These are phyloP conservation scores for Drosophila formosana DNA, from an alignment of 2,888 invertebrate species.

Conservation along the genomic window DNA sequence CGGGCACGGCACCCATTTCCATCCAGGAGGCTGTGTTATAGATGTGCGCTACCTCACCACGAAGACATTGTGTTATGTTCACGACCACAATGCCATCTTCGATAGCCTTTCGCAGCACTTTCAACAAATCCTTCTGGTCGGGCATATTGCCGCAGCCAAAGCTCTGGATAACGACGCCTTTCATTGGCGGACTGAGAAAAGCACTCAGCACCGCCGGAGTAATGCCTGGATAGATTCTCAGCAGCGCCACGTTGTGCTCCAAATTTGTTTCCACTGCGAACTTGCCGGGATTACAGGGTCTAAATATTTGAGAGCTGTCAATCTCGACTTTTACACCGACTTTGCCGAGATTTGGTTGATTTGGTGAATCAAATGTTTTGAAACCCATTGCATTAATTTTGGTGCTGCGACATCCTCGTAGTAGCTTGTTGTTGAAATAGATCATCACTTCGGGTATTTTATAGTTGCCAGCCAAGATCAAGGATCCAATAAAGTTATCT, in stretches of 20 bases:
- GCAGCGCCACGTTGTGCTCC: conserved; percentile 92
- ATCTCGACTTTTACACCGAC: conserved; percentile 91
- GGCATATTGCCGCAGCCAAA: conserved; percentile 98
- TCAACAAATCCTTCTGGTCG: conserved; percentile 91
- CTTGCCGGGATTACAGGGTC: conserved; percentile 87
- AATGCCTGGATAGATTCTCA: conserved; percentile 96
- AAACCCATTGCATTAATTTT: conserved; percentile 81
- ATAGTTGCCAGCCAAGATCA: conserved; percentile 94
- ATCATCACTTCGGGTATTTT: conserved; percentile 97
- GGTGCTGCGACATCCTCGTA: conserved; percentile 91
- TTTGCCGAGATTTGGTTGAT: conserved; percentile 91
- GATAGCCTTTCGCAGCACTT: conserved; percentile 89
- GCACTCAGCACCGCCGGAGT: conserved; percentile 90
- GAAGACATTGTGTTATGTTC: conserved; percentile 95
- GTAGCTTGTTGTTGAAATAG: conserved; percentile 94
- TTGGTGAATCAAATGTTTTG: conserved; percentile 88
- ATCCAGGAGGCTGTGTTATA: conserved; percentile 91
- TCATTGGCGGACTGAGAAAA: conserved; percentile 90
- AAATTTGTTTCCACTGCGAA: conserved; percentile 90
- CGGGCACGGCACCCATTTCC: conserved; percentile 79
- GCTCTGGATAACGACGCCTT: conserved; percentile 94
- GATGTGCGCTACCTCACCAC: conserved; percentile 91
- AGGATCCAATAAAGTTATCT: conserved; percentile 95
- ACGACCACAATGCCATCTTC: conserved; percentile 93
- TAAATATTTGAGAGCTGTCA: conserved; percentile 86